Base-by-base conservation (phyloP, 2,113 vertebrate genomes). In the Dascyllus trimaculatus region DNA sequence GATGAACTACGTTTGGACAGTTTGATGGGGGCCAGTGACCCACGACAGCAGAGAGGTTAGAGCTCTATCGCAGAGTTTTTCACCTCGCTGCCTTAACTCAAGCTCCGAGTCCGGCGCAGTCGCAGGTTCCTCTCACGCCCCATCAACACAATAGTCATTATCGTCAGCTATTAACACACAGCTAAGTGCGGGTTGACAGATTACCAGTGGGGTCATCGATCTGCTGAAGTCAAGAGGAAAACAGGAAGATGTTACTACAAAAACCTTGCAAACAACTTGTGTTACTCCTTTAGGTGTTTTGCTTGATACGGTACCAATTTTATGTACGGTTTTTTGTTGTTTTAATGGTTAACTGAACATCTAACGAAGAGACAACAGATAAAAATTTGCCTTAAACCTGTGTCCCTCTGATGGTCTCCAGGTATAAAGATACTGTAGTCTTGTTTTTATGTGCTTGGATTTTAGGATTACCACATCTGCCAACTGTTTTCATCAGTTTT, bases 1-100 rank as follows among this genome's bases (percentile, higher is more conserved):
- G 79, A 80, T 71, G 72, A 76, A 66, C 57, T 63, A 18, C 54
- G 77, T 87, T 78, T 83, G 81, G 85, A 87, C 82, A 78, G 71
- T 69, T 54, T 81, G 56, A 87, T 81, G 71, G 25, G 68, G 22
- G 49, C 58, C 57, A 68, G 11, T 84, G 81, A 88, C 74, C 87
- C 74, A 26, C 11, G 49, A 15, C 56, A 57, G 43, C 52, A n/a
- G 43, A n/a, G 38, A 53, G 22, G 59, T 40, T 29, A 52, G 45
- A 71, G 72, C 72, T 62, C 10, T 25, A 45, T 11, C 11, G 3
- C 2, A 48, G 40, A 72, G 52, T 18, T 43, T 74, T 57, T 68
- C 26, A 63, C 40, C 46, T 56, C 15, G 0, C 59, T 46, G 26
- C 65, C 4, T 58, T 40, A 52, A 64, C 59, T 65, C 11, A 43